phyloP scores from a whole-genome alignment of 2,888 invertebrate species.

The Idaea biselata region DNA sequence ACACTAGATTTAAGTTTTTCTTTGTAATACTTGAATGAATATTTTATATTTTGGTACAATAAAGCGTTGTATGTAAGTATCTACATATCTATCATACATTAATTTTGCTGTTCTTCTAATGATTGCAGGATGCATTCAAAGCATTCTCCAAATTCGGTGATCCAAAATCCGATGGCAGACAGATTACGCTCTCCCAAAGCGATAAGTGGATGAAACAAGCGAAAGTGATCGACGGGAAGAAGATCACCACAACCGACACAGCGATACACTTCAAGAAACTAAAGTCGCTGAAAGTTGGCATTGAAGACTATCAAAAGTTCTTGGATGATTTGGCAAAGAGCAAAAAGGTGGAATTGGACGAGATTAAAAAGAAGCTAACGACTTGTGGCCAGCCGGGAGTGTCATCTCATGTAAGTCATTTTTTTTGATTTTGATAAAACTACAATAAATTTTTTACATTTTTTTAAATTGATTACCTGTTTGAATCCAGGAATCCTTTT shows the following conservation, averaged over 20 bases:
- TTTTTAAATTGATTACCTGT: no score
- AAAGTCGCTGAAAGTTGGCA: conserved; percentile 88
- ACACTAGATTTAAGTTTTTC: no score
- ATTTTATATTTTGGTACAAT: no score
- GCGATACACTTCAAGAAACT: conserved; percentile 94
- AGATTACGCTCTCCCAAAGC: conserved; percentile 92
- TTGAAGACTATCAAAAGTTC: conserved; percentile 91
- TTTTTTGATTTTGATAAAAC: not conserved
- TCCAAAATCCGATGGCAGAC: conserved; percentile 90
- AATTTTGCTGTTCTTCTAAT: not conserved
- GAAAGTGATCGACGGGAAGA: conserved; percentile 88
- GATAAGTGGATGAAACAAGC: conserved; percentile 98
- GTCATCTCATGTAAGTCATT: conserved; percentile 60
- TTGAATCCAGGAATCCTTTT: no score
- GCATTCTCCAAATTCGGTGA: conserved; percentile 94
- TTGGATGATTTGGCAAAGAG: conserved; percentile 91
- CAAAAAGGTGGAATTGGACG: conserved; percentile 89
- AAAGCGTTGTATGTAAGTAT: no score
- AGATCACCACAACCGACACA: conserved; percentile 93
- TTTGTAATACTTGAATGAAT: no score
- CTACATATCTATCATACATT: not conserved
- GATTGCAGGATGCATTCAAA: conserved; percentile 86
- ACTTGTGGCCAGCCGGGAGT: conserved; percentile 89
- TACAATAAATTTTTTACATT: no score
- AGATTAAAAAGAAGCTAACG: conserved; percentile 90